Evolutionary conservation across 2,888 invertebrate genomes (phyloP), one percentile per base, ranked within the genome.

Genomic region (Gari tellinella): DNA sequence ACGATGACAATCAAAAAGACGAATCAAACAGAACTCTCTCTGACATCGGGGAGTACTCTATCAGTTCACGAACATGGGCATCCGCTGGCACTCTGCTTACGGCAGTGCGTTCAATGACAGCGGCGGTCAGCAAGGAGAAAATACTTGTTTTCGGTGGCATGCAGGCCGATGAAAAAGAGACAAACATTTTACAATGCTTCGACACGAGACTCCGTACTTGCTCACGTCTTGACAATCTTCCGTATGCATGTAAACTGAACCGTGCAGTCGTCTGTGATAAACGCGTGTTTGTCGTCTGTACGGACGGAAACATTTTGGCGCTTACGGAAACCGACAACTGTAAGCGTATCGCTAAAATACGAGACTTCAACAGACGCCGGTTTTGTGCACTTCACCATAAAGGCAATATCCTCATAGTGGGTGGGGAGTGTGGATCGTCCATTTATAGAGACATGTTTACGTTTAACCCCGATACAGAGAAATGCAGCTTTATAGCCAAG

Each of bases 141-240:
- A 83, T 86, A n/a, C 82, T 80, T 26, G 65, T 86, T 1, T 85
- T 83, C 53, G 86, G 86, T 2, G 86, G 86, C 5, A 70, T 85
- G 23, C 52, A 81, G 8, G 61, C 72, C 19, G 83, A 83, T 17
- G 85, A 86, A 26, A 80, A 74, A 26, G 85, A 85, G 55, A 83
- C 86, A 21, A 70, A 84, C 38, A 77, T 78, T 14, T 80, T 86
- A 8, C 86, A 85, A 58, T 85, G 81, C 38, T 86, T 79, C 56
- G 86, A 86, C 37, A 86, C 84, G 14, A 63, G 85, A 23, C 55
- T 80, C 17, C 78, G 73, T 23, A 74, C 80, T 12, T 75, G 82
- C 25, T 58, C 68, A 14, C 53, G 80, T 14, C 65, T 86, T 2
- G 79, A 81, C 1, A 73, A 79, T 49, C 64, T 86, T 14, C 84